Evolutionary conservation across 2,113 vertebrate genomes (phyloP), one percentile per base, ranked within the genome.

Genomic region (Lates calcarifer): DNA sequence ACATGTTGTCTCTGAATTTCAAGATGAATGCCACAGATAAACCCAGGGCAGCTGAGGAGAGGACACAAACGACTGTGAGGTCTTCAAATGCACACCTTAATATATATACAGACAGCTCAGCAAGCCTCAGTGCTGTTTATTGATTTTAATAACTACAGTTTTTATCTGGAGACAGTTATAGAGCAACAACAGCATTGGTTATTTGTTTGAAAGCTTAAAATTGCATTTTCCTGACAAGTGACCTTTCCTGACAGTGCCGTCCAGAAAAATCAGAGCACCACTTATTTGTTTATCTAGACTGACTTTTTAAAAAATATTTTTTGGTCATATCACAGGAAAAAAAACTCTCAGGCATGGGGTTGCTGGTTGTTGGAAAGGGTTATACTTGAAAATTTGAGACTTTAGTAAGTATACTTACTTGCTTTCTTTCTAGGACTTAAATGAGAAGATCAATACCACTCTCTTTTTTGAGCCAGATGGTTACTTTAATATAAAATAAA

Each of bases 1-100:
- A 99, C 98, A 99, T 99, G 91, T 99, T 99, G 95, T 99, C 98
- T 86, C 97, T 91, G 91, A 99, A 99, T 85, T 99, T 99, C 82
- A 99, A 90, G 90, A 99, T 99, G 93, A 99, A 99, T 87, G 98
- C 98, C 87, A 99, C 98, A 0, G 96, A 98, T 47, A 99, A 93
- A 74, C 98, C 98, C 62, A 99, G 93, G 43, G 96, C 96, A 7
- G 98, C 98, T 88, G 75, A 0, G 12, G n/a, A 72, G n/a, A 37
- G 29, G 26, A 83, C 17, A 35, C n/a, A 57, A 17, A 3, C 18
- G 22, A 35, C n/a, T n/a, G n/a, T 14, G 10, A 5, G 3, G 12
- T 55, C 37, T 51, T 33, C 12, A 63, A 58, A 57, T 13, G n/a
- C 10, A 28, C 12, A 41, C 12, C 13, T 41, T 41, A 13, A 13